phyloP scores from a whole-genome alignment of 2,113 vertebrate genomes.

The Megaleporinus macrocephalus region DNA sequence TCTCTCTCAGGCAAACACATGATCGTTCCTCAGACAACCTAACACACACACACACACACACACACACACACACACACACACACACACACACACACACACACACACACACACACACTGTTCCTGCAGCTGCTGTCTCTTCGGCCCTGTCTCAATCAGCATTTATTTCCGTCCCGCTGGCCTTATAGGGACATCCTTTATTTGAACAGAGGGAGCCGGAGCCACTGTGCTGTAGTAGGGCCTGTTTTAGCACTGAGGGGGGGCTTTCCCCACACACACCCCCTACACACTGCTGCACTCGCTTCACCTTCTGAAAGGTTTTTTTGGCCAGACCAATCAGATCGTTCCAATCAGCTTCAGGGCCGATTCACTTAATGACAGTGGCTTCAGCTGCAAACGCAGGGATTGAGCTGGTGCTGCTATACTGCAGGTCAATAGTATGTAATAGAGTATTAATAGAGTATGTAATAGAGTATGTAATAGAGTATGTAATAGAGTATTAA shows the following conservation, averaged over 20 bases:
- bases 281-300: neutral
- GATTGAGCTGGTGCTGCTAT: no score
- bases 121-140: constrained; percentile 46
- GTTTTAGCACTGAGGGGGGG: constrained; percentile 37
- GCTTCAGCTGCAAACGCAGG: no score
- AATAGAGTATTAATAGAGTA: no score
- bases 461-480: no score
- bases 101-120: neutral
- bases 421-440: no score
- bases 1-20: neutral
- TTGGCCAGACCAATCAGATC: no score
- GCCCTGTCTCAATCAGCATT: constrained; percentile 47
- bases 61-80: neutral
- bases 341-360: no score
- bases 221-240: constrained; percentile 19
- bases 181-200: constrained; percentile 58
- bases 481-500: no score
- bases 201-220: constrained; percentile 44
- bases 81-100: constrained; percentile 32
- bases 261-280: constrained; percentile 19
- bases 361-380: no score
- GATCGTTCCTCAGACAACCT: neutral
- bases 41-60: neutral
- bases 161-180: constrained; percentile 49
- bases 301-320: constrained; percentile 48